These are phyloP conservation scores for Florisuga fusca DNA, from an alignment of 2,797 vertebrate genomes.

Conservation along the genomic window DNA sequence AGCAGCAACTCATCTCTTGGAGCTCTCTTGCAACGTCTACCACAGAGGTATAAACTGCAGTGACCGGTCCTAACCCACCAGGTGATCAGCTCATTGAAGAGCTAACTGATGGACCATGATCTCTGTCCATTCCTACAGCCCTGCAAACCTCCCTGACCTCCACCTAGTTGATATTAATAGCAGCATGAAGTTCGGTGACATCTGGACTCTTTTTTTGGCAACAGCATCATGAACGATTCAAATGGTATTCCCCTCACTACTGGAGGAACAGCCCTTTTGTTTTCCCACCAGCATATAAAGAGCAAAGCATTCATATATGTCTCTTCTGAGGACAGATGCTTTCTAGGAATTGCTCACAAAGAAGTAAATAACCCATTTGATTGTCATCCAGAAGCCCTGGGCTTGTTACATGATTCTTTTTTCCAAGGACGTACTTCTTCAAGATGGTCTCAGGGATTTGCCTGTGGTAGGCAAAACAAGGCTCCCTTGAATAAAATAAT, in stretches of 20 bases:
- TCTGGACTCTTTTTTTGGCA: background rate
- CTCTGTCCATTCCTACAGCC: background rate
- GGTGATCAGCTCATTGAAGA: background rate
- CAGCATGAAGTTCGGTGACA: background rate
- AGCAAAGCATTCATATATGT: background rate
- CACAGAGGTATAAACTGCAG: background rate
- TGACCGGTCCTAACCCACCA: background rate
- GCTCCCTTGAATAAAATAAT: slow-evolving; percentile 24
- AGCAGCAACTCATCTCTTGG: background rate
- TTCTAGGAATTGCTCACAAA: slow-evolving; percentile 52
- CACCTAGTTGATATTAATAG: background rate
- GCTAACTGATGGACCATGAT: background rate
- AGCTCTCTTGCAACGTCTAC: background rate
- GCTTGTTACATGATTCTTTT: background rate
- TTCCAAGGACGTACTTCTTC: background rate
- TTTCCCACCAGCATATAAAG: background rate
- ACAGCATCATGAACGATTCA: accelerated
- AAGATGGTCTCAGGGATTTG: background rate
- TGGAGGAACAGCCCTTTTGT: background rate
- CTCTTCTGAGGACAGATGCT: background rate
- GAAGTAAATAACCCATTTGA: slow-evolving; percentile 20
- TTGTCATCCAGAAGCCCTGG: slow-evolving; percentile 17
- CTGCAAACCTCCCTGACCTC: background rate
- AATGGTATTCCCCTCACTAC: background rate
- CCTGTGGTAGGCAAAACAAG: slow-evolving; percentile 40